A percentile compares a stretch with the other conserved stretches of the same genome.
phyloP scores from a whole-genome alignment of 2,113 vertebrate species.

The Megalops atlanticus region DNA sequence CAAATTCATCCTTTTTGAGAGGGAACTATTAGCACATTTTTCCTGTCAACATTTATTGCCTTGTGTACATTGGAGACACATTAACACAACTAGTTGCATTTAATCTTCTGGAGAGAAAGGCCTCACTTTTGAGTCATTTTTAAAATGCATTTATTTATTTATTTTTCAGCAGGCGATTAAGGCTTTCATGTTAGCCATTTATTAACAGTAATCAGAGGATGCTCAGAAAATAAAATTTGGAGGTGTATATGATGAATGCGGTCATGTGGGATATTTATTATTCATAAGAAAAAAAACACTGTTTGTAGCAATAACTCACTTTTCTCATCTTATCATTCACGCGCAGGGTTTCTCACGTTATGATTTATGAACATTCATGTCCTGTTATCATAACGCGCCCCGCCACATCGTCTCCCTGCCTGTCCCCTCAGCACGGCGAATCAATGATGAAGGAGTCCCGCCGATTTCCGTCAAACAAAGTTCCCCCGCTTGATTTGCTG shows the following conservation, averaged over 20 bases:
- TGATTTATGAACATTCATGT: slow-evolving; percentile 15
- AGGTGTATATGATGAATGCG: neutral
- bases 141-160: too few species aligned
- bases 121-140: neutral
- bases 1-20: neutral
- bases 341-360: neutral
- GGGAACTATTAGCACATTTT: neutral
- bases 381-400: neutral
- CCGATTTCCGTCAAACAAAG: neutral
- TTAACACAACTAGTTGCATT: neutral
- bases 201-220: slow-evolving; percentile 7
- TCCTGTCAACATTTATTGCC: neutral
- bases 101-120: neutral
- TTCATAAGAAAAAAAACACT: neutral
- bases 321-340: slow-evolving; percentile 8
- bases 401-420: neutral
- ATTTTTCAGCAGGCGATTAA: slow-evolving; percentile 16
- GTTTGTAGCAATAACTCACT: neutral
- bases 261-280: neutral
- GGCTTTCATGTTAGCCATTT: neutral
- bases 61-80: neutral
- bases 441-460: neutral
- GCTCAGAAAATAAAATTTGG: neutral
- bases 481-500: neutral
- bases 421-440: neutral